Evolutionary conservation across 2,888 invertebrate species (phyloP), one percentile per base, ranked within the genome.

Genomic region (Drosophila robusta): DNA sequence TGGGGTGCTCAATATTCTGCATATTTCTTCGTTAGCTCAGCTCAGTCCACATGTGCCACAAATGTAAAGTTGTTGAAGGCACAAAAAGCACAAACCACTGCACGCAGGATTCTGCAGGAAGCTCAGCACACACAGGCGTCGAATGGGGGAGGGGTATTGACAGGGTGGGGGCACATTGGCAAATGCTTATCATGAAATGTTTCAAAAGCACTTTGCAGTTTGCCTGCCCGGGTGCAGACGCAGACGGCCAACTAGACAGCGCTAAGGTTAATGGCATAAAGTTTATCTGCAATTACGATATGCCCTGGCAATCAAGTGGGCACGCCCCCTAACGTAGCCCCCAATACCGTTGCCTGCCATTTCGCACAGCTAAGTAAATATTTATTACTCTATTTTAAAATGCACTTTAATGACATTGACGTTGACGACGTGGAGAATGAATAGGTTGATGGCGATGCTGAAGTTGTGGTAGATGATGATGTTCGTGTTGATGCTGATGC

Each of bases 221-320:
- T 39, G 49, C 56, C 51, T 42, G 44, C 52, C 16, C 14, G 32
- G 26, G 24, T 42, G 50, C 46, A 44, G 44, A 52, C 38, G 52
- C 41, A 52, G 62, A 65, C 65, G 42, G 56, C 55, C 42, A 71
- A 67, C 73, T 70, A 80, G 80, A 74, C 80, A 75, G 54, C 73
- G 63, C 79, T 85, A 80, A 76, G 87, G 84, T 89, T 88, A 85
- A 88, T 88, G 87, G 84, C 81, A 87, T 65, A 85, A 85, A 88
- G 81, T 87, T 88, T 89, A 89, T 76, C 89, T 89, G 87, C 78
- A 88, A 89, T 89, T 84, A 89, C 84, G 81, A 87, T 83, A 84
- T 80, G 72, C 62, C 46, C 54, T 65, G 75, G 83, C 80, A 77
- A 80, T 79, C 86, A 73, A 41, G 29, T 39, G 24, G 51, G 42